phyloP scores from a whole-genome alignment of 2,888 invertebrate genomes.

The Caenorhabditis angaria region DNA sequence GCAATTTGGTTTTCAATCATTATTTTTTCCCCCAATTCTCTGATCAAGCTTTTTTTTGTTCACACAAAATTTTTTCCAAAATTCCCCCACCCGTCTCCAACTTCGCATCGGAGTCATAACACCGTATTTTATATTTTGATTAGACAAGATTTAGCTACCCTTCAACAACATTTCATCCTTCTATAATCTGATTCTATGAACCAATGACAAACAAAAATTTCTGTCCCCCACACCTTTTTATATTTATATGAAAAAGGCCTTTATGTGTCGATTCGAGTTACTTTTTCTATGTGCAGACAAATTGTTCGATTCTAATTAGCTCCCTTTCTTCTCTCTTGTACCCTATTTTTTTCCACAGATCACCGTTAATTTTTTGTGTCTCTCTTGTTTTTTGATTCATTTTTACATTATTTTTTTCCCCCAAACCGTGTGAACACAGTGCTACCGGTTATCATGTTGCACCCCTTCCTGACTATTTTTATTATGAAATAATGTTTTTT shows the following conservation, averaged over 20 bases:
- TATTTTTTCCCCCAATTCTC: not conserved
- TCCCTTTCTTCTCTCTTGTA: conserved; percentile 7
- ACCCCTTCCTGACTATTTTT: conserved; percentile 1
- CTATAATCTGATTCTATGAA: conserved; percentile 27
- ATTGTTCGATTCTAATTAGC: conserved; percentile 22
- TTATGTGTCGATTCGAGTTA: conserved; percentile 50
- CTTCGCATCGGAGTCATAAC: conserved; percentile 38
- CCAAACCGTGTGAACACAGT: conserved; percentile 42
- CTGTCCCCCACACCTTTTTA: not conserved
- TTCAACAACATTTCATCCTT: conserved; percentile 6
- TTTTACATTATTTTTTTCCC: no score
- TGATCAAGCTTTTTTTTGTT: not conserved
- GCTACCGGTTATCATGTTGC: conserved; percentile 34
- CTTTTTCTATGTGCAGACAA: conserved; percentile 34
- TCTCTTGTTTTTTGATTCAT: conserved; percentile 1
- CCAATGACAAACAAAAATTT: not conserved
- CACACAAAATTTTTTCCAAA: conserved; percentile 6
- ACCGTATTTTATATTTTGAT: not conserved
- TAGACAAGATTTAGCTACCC: not conserved
- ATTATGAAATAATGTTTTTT: not conserved
- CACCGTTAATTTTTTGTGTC: not conserved
- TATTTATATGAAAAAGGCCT: conserved; percentile 11
- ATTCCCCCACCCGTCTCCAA: conserved; percentile 24
- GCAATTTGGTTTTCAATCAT: conserved; percentile 7
- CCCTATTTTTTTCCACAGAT: conserved; percentile 3